Base-by-base conservation (phyloP, 1,140 invertebrate genomes). In the Pentalonia nigronervosa region DNA sequence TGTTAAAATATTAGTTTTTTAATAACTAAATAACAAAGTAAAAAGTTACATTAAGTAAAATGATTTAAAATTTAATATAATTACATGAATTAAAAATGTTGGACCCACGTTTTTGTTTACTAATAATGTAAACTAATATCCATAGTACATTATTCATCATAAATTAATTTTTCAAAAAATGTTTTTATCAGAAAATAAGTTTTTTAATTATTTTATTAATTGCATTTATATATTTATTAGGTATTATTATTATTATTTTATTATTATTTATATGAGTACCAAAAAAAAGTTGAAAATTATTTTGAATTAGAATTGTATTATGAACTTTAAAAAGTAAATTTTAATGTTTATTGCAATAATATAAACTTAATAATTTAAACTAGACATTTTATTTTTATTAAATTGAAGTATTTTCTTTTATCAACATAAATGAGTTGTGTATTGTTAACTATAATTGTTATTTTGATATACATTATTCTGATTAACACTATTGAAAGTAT, bases 371-470 rank as follows among this genome's bases (percentile, higher is more conserved):
- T 48, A 50, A 88, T 88, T 88, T 21, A 53, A 23, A 88, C n/a
- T 88, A 50, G 47, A 50, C 7, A 50, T 45, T 84, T 84, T 84
- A 25, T 87, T n/a, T 34, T 87, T 50, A 48, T 87, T 87, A 88
- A 88, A 34, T 23, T 36, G 25, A 23, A 48, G 14, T 48, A n/a
- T 87, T 87, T 30, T 87, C 11, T 88, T 48, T 88, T 88, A n/a
- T 88, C 17, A 48, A 88, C 20, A 50, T 48, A 20, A n/a, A n/a
- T n/a, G 0, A 41, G 20, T 89, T 89, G 47, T 89, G 25, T 48
- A 48, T 48, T 89, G 88, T 89, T 56, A 53, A 89, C 50, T 34
- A 89, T 88, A 50, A 88, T 56, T 89, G 47, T 34, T 56, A 53
- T 34, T 89, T 56, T 6, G 3, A 6, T 89, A 20, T 56, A 56